Percentiles rank a stretch among this genome's conserved stretches.
phyloP scores from a whole-genome alignment of 2,113 vertebrate species.

The Hoplias malabaricus region DNA sequence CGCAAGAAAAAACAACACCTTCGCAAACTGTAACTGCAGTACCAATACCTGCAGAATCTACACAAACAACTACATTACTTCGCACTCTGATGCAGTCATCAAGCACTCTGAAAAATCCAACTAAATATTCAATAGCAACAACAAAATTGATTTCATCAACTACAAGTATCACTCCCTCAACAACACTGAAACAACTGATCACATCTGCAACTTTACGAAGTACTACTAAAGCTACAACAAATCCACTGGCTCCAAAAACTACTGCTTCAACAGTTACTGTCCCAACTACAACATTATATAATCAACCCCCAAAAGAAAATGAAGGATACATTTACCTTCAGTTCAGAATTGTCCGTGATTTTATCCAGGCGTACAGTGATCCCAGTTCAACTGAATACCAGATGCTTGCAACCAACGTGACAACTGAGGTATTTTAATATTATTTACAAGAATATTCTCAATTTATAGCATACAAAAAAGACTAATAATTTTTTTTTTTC shows the following conservation, averaged over 20 bases:
- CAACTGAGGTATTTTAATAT: slow-evolving; percentile 36
- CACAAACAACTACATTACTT: not conserved
- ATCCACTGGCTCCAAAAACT: not conserved
- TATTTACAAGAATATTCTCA: not conserved
- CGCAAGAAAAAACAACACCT: not conserved
- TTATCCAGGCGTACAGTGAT: not conserved
- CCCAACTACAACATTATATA: not conserved
- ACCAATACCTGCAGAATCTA: not conserved
- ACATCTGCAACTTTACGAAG: not conserved
- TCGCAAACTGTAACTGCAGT: not conserved
- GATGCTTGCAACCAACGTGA: slow-evolving; percentile 22
- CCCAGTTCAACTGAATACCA: slow-evolving; percentile 5
- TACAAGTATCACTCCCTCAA: not conserved
- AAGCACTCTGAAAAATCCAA: not conserved
- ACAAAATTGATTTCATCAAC: not conserved
- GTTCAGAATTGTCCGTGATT: not conserved
- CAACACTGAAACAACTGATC: not conserved
- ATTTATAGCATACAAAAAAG: not conserved
- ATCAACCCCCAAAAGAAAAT: not conserved
- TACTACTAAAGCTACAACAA: not conserved
- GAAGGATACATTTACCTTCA: slow-evolving; percentile 14
- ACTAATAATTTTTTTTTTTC: not conserved
- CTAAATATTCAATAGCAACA: not conserved
- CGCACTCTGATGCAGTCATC: not conserved
- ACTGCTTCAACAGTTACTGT: not conserved